Conservation (phyloP, 2,113 vertebrate species). For the Furnarius figulus region DNA sequence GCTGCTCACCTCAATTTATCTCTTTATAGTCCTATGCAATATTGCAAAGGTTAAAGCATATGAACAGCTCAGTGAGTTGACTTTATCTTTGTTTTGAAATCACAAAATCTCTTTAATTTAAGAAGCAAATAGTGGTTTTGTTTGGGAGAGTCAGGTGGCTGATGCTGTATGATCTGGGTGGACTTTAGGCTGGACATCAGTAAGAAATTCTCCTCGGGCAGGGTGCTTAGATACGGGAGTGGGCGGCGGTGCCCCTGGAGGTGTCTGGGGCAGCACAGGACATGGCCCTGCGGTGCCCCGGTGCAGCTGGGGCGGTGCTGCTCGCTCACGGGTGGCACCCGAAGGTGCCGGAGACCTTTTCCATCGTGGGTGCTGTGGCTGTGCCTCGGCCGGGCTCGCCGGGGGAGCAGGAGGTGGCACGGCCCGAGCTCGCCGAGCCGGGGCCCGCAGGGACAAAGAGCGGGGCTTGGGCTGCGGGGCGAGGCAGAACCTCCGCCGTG, state of each 20-base stretch:
- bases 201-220: neutral
- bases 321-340: neutral
- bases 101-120: neutral
- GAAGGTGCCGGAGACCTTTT: neutral
- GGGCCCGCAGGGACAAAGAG: neutral
- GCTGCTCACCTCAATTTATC: neutral
- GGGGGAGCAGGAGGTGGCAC: accelerated
- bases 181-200: neutral
- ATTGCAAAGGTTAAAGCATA: neutral
- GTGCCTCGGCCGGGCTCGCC: neutral
- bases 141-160: neutral
- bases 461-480: too few relatives aligned
- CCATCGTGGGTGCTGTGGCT: neutral
- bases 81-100: neutral
- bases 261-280: neutral
- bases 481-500: neutral
- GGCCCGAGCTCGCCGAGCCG: accelerated
- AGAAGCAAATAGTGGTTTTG: neutral
- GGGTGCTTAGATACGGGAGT: neutral
- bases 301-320: too few relatives aligned
- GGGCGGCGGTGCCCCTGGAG: neutral
- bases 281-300: neutral
- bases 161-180: accelerated
- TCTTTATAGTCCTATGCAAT: neutral
- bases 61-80: neutral